Evolutionary conservation across 2,113 vertebrate species (phyloP).

Genomic region (Barnardius zonarius): DNA sequence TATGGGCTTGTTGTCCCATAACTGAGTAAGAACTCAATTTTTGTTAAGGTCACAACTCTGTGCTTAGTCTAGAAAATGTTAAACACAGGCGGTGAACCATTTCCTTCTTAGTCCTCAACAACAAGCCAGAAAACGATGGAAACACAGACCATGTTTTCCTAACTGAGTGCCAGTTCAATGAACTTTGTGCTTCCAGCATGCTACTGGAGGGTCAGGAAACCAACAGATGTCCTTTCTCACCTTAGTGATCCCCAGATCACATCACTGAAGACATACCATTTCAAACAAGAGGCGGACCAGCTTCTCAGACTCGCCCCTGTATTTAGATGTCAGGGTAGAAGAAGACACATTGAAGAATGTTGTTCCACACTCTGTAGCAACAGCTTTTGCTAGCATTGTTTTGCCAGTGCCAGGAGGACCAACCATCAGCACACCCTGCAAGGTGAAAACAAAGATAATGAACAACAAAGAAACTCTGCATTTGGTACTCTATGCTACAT

Average conservation of each 20-base stretch:
- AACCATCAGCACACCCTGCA: slow-evolving; percentile 82
- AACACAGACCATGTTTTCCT: not conserved
- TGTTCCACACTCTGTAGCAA: slow-evolving; percentile 82
- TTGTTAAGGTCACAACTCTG: not conserved
- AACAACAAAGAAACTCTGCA: not conserved
- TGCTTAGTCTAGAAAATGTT: not conserved
- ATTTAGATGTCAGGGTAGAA: slow-evolving; percentile 81
- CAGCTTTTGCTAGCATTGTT: slow-evolving; percentile 84
- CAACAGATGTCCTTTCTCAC: not conserved
- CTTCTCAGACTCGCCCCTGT: slow-evolving; percentile 84
- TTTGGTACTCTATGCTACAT: not conserved
- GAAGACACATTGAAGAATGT: slow-evolving; percentile 84
- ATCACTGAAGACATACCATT: slow-evolving; percentile 72
- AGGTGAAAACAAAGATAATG: not conserved
- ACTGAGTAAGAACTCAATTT: not conserved
- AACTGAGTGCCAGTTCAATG: not conserved
- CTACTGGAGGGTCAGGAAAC: not conserved
- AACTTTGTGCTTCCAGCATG: not conserved
- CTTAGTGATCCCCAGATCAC: not conserved
- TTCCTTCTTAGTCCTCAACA: not conserved
- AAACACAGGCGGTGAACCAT: not conserved
- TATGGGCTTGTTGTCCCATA: not conserved
- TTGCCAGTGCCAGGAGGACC: slow-evolving; percentile 86
- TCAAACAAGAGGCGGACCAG: slow-evolving; percentile 84
- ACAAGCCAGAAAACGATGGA: not conserved